These are phyloP conservation scores for Trisateles emortualis DNA, from an alignment of 2,888 invertebrate species.

Conservation along the genomic window DNA sequence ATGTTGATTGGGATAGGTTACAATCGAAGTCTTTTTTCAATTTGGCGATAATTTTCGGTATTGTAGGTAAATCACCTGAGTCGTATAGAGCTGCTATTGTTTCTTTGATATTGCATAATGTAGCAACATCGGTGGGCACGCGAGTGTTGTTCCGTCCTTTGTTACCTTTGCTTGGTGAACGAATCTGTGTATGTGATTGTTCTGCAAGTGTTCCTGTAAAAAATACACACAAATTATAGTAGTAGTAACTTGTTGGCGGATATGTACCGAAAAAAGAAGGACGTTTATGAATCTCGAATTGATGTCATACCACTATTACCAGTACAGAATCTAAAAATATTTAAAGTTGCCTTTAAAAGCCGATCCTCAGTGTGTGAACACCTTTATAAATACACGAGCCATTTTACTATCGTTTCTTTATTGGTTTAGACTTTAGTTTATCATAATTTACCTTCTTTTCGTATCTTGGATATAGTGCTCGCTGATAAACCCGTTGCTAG, in stretches of 20 bases:
- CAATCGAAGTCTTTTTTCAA: background rate
- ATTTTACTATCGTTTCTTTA: background rate
- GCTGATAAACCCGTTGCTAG: background rate
- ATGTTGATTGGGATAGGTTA: background rate
- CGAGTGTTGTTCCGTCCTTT: background rate
- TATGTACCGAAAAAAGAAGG: too few species aligned
- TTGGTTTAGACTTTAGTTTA: background rate
- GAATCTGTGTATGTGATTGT: background rate
- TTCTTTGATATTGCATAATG: background rate
- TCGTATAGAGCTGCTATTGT: background rate
- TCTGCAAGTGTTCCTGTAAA: background rate
- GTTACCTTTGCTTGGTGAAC: background rate
- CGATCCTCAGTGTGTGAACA: background rate
- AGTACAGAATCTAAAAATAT: too few species aligned
- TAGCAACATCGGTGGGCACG: background rate
- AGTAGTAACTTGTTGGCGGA: too few species aligned
- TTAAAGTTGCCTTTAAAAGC: too few species aligned
- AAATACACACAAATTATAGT: background rate
- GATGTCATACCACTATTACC: too few species aligned
- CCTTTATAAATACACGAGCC: background rate
- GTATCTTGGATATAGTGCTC: background rate
- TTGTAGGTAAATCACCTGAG: background rate
- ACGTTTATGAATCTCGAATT: too few species aligned
- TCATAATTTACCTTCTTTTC: slow-evolving; percentile 1
- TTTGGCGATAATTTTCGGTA: background rate